Evolutionary conservation across 2,888 invertebrate genomes (phyloP).

Genomic region (Cotesia congregata): DNA sequence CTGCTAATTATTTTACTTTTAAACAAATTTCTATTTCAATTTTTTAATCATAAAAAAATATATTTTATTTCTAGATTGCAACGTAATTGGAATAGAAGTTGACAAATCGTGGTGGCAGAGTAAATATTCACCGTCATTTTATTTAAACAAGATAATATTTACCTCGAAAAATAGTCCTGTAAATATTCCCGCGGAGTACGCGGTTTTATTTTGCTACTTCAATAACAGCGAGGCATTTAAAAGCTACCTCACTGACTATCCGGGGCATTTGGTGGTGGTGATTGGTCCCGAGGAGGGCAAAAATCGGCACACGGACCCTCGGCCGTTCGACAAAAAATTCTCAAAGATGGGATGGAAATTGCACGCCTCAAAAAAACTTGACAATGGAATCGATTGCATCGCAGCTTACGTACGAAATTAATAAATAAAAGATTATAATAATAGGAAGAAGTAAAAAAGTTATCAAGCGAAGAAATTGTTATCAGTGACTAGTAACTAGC

Average conservation of each 20-base stretch:
- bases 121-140: conserved; percentile 80
- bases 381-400: conserved; percentile 77
- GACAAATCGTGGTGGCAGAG: conserved; percentile 86
- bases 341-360: conserved; percentile 73
- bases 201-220: conserved; percentile 86
- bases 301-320: conserved; percentile 80
- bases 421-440: neutral
- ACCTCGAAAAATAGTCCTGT: conserved; percentile 61
- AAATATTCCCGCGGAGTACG: conserved; percentile 72
- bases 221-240: conserved; percentile 80
- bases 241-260: conserved; percentile 77
- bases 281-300: conserved; percentile 79
- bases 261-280: conserved; percentile 79
- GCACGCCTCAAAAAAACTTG: conserved; percentile 74
- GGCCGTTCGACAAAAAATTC: conserved; percentile 76
- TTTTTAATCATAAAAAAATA: neutral
- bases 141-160: conserved; percentile 66
- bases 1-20: no score
- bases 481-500: no score
- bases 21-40: neutral
- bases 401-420: conserved; percentile 73
- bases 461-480: no score
- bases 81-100: conserved; percentile 81
- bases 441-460: no score
- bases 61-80: conserved; percentile 71